phyloP scores from a whole-genome alignment of 2,888 invertebrate genomes.

The Drosophila mercatorum region DNA sequence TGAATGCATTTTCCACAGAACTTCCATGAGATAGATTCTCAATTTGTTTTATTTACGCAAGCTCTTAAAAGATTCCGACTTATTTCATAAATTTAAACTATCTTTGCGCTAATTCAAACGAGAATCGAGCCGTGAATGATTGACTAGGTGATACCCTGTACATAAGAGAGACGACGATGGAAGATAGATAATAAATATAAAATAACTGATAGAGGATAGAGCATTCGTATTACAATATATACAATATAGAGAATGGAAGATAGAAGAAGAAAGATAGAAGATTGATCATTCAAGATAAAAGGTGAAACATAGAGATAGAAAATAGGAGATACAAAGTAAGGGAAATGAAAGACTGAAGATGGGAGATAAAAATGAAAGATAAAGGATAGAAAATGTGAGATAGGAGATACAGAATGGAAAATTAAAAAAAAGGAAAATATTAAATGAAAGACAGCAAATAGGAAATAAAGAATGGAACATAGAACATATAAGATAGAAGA shows the following conservation, averaged over 20 bases:
- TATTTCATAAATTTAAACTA: neutral
- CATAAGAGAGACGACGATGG: neutral
- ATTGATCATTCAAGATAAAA: neutral
- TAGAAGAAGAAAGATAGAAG: neutral
- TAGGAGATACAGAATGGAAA: neutral
- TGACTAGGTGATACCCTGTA: neutral
- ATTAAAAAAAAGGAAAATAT: neutral
- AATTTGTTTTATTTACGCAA: constrained; percentile 1
- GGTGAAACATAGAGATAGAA: neutral
- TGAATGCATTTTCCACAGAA: neutral
- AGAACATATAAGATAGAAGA: too few relatives aligned
- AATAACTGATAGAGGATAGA: neutral
- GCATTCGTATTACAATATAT: too few relatives aligned
- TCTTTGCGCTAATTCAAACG: neutral
- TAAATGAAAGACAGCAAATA: too few relatives aligned
- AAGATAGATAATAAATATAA: neutral
- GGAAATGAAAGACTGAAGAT: too few relatives aligned
- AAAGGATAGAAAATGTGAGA: neutral
- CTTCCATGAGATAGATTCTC: neutral
- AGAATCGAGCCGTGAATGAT: too few relatives aligned
- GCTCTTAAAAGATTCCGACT: neutral
- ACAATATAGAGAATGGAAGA: neutral
- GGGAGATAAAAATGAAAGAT: neutral
- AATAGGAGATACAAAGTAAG: neutral
- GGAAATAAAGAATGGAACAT: too few relatives aligned